These are phyloP conservation scores for Orchestia grillus DNA, from an alignment of 1,140 invertebrate genomes.

Conservation along the genomic window DNA sequence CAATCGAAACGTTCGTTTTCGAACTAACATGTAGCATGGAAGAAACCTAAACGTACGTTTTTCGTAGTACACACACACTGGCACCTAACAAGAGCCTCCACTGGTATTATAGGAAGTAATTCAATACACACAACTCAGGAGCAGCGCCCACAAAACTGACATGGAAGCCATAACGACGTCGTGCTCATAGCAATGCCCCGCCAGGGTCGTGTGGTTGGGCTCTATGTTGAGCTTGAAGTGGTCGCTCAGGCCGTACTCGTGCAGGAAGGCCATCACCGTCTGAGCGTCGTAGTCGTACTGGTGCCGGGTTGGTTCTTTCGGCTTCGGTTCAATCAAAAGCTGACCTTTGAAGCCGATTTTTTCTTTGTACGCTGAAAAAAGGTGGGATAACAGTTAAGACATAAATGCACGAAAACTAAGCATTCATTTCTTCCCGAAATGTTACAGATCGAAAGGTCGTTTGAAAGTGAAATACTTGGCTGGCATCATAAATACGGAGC, in stretches of 20 bases:
- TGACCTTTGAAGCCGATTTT: conserved; percentile 78
- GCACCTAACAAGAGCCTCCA: too few relatives aligned
- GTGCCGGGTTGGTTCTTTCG: conserved; percentile 73
- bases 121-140: too few relatives aligned
- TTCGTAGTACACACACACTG: too few relatives aligned
- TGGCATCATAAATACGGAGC: too few relatives aligned
- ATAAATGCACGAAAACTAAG: neutral
- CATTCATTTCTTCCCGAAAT: too few relatives aligned
- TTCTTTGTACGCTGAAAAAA: conserved; percentile 75
- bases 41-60: too few relatives aligned
- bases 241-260: conserved; percentile 76
- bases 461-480: too few relatives aligned
- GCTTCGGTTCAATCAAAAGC: conserved; percentile 75
- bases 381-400: neutral
- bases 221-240: conserved; percentile 78
- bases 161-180: conserved; percentile 73
- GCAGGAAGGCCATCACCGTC: conserved; percentile 77
- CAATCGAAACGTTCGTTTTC: too few relatives aligned
- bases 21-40: too few relatives aligned
- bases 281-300: conserved; percentile 78
- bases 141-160: conserved; percentile 69
- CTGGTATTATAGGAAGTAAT: too few relatives aligned
- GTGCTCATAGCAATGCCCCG: conserved; percentile 73
- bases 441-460: too few relatives aligned
- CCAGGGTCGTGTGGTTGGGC: conserved; percentile 76